These are phyloP conservation scores for Spilogale gracilis DNA, from an alignment of 2,113 vertebrate species.

Conservation along the genomic window DNA sequence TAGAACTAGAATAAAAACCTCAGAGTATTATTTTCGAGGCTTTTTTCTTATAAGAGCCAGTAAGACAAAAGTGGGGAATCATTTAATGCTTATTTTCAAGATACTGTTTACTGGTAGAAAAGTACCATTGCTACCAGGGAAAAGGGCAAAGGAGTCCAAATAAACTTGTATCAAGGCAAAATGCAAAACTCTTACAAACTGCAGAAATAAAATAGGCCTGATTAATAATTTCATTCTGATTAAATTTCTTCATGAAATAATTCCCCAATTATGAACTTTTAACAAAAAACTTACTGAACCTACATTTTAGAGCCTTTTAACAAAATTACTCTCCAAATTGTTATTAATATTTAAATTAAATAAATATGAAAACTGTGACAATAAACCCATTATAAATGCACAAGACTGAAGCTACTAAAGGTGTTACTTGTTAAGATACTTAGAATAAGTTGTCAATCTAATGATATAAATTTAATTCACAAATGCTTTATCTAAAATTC, in stretches of 20 bases:
- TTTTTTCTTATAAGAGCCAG: not conserved
- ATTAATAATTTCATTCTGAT: not conserved
- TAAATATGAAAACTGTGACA: constrained; percentile 5
- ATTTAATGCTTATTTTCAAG: not conserved
- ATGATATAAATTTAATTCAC: not conserved
- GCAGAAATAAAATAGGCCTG: not conserved
- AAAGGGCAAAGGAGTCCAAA: not conserved
- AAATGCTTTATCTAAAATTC: constrained; percentile 37
- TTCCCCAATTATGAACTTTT: not conserved
- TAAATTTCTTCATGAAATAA: constrained; percentile 45
- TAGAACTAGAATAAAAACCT: constrained; percentile 16
- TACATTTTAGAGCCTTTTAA: constrained; percentile 11
- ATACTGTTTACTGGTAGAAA: not conserved
- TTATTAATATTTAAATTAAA: constrained; percentile 35
- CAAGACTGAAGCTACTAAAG: not conserved
- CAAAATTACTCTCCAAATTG: not conserved
- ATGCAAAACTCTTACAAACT: not conserved
- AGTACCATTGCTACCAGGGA: not conserved
- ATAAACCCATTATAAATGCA: not conserved
- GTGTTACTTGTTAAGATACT: not conserved
- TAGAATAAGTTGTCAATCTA: constrained; percentile 4
- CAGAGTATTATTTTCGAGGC: not conserved
- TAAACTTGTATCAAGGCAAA: not conserved
- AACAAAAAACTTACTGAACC: not conserved
- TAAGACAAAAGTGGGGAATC: not conserved